Percentiles rank a stretch among this genome's conserved stretches.
Conservation (phyloP, 30 jellyfish, hydroid and myxozoan genomes). For the Haliclystus octoradiatus region DNA sequence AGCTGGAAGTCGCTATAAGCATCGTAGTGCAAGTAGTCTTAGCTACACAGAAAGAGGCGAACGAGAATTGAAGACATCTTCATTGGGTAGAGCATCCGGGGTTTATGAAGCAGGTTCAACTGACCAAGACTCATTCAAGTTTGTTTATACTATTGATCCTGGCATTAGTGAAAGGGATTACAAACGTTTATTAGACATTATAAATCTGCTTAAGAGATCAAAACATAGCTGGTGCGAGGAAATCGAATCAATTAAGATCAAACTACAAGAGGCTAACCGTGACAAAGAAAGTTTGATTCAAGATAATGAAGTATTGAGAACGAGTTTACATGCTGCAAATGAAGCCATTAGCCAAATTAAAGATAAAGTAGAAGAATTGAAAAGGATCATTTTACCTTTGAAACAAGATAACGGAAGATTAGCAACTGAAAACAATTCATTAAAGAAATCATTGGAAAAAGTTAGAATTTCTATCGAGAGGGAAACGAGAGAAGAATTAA, state of each 20-base stretch:
- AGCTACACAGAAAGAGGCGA: neutral
- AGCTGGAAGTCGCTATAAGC: neutral
- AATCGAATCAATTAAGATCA: slow-evolving; percentile 28
- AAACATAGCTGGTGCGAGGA: slow-evolving; percentile 75
- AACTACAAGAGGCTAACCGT: slow-evolving; percentile 33
- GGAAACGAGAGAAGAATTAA: neutral
- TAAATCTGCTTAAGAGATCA: slow-evolving; percentile 72
- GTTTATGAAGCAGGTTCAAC: slow-evolving; percentile 3
- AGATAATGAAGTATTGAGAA: slow-evolving; percentile 65
- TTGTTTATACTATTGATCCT: slow-evolving; percentile 50
- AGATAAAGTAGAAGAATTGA: slow-evolving; percentile 85
- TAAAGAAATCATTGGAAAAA: slow-evolving; percentile 35
- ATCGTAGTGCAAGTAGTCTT: neutral
- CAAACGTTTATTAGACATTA: slow-evolving; percentile 53
- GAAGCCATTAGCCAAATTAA: slow-evolving; percentile 89
- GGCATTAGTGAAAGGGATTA: slow-evolving; percentile 65
- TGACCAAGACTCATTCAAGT: slow-evolving; percentile 38
- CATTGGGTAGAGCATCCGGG: neutral
- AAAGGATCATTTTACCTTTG: slow-evolving; percentile 86
- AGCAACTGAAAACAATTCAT: slow-evolving; percentile 44
- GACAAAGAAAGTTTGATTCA: slow-evolving; percentile 49
- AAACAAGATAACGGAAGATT: slow-evolving; percentile 69
- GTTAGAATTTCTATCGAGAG: slow-evolving; percentile 42
- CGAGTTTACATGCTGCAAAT: slow-evolving; percentile 95
- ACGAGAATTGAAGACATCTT: neutral